These are phyloP conservation scores for Oxygymnocypris stewartii DNA, from an alignment of 2,113 vertebrate species.

Conservation along the genomic window DNA sequence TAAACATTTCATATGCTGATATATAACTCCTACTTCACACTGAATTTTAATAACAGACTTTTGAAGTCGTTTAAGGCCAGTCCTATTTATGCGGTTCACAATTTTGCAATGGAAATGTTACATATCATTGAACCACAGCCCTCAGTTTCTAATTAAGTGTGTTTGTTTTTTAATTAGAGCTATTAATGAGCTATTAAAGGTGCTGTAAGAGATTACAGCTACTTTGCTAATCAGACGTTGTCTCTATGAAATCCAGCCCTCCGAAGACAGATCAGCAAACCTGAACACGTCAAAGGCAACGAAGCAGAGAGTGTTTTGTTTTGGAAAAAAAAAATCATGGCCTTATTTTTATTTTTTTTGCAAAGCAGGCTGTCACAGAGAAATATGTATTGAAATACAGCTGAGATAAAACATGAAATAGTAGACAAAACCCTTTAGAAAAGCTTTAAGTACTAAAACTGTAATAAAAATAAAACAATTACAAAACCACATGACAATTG, in stretches of 20 bases:
- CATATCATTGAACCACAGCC: neutral
- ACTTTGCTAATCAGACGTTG: neutral
- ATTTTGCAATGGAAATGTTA: neutral
- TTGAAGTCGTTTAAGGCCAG: neutral
- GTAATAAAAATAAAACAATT: neutral
- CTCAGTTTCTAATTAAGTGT: neutral
- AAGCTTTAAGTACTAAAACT: neutral
- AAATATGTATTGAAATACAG: neutral
- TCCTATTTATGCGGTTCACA: neutral
- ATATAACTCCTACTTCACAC: neutral
- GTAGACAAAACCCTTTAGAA: neutral
- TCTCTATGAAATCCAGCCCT: neutral
- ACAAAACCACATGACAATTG: neutral
- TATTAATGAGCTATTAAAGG: conserved; percentile 13
- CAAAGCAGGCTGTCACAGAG: neutral
- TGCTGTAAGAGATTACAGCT: neutral
- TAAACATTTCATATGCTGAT: neutral
- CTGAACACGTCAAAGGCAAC: neutral
- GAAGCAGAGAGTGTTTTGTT: neutral
- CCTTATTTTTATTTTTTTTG: neutral
- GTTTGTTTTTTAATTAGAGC: neutral
- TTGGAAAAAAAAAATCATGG: neutral
- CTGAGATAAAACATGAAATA: neutral
- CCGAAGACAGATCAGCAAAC: neutral
- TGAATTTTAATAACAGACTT: conserved; percentile 4